Percentiles rank a stretch among this genome's conserved stretches.
phyloP scores from a whole-genome alignment of 2,797 vertebrate species.

The Coranthus polyacanthus region DNA sequence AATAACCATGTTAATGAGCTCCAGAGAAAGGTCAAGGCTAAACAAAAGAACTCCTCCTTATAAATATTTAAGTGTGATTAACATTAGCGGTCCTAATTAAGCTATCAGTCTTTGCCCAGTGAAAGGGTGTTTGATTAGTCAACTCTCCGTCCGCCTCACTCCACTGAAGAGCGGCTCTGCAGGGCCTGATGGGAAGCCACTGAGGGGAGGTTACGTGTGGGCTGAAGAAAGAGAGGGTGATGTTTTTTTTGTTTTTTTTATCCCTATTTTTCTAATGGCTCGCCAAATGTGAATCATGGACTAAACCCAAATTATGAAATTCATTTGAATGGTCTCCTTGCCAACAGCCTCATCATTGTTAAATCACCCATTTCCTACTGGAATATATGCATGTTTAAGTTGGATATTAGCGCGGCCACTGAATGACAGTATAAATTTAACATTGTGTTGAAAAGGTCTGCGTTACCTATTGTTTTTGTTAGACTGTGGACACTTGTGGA shows the following conservation, averaged over 20 bases:
- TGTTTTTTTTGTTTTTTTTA: not conserved
- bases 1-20: constrained; percentile 83
- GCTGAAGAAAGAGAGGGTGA: not conserved
- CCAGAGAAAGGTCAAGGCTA: constrained; percentile 84
- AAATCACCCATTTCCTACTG: constrained; percentile 5
- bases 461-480: constrained; percentile 3
- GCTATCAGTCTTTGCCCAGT: constrained; percentile 68
- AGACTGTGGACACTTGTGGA: not conserved
- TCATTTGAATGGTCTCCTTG: constrained; percentile 1
- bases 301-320: constrained; percentile 17
- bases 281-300: constrained; percentile 15
- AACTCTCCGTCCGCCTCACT: constrained; percentile 59
- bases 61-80: constrained; percentile 88
- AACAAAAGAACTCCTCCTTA: constrained; percentile 84
- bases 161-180: constrained; percentile 42
- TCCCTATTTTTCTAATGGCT: not conserved
- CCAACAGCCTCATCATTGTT: not conserved
- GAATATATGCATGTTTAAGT: not conserved
- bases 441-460: not conserved
- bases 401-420: not conserved
- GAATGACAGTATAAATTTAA: constrained; percentile 1
- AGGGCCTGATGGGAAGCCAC: constrained; percentile 21
- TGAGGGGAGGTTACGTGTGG: not conserved
- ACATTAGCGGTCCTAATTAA: constrained; percentile 82
- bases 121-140: constrained; percentile 75